phyloP scores from a whole-genome alignment of 1,140 invertebrate genomes.

The Dryas iulia region DNA sequence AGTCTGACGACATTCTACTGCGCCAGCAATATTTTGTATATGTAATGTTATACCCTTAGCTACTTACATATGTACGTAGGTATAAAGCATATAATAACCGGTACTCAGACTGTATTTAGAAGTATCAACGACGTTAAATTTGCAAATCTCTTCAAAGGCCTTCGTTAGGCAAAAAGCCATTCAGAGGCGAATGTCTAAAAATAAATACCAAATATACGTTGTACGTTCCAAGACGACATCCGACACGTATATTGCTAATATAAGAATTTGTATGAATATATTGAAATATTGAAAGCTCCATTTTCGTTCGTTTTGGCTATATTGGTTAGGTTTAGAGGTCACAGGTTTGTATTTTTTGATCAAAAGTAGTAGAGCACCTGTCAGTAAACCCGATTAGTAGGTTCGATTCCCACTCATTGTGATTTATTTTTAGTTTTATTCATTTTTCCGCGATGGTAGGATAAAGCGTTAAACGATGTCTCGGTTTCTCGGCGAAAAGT shows the following conservation, averaged over 20 bases:
- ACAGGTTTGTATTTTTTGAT: background rate
- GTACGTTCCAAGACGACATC: background rate
- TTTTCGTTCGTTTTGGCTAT: background rate
- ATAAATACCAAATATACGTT: background rate
- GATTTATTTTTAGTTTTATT: no score
- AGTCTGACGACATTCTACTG: no score
- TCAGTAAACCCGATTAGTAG: no score
- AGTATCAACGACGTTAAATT: conserved; percentile 10
- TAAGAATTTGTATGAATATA: background rate
- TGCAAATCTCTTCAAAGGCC: conserved; percentile 18
- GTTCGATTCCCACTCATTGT: no score
- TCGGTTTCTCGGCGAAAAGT: no score
- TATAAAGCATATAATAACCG: conserved; percentile 6
- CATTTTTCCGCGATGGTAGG: no score
- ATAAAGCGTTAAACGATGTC: no score
- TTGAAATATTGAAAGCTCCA: background rate
- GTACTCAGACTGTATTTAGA: conserved; percentile 20
- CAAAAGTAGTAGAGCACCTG: no score
- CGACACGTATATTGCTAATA: background rate
- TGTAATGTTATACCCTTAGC: background rate
- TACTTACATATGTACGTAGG: background rate
- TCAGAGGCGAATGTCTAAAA: conserved; percentile 11
- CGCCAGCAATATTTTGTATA: no score
- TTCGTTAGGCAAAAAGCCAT: conserved; percentile 18
- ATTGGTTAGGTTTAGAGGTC: background rate